A percentile compares a stretch with the other conserved stretches of the same genome.
phyloP scores from a whole-genome alignment of 2,888 invertebrate species.

The Caenorhabditis afra region DNA sequence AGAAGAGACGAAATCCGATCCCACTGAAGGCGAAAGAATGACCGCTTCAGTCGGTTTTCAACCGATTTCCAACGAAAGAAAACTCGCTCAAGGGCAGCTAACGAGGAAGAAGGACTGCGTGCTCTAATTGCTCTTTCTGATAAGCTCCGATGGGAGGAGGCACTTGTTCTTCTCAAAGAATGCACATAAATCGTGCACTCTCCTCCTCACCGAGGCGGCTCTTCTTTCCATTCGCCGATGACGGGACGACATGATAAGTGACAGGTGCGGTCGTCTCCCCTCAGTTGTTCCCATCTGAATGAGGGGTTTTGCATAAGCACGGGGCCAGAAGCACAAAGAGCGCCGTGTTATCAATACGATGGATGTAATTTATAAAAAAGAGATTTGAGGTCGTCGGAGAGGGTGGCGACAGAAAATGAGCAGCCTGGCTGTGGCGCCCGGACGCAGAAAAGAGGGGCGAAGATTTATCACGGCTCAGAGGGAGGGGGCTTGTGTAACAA shows the following conservation, averaged over 20 bases:
- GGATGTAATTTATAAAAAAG: conserved; percentile 12
- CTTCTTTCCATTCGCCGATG: not conserved
- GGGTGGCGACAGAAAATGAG: conserved; percentile 31
- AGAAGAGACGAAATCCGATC: not conserved
- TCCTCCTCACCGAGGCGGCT: conserved; percentile 7
- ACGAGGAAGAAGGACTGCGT: not conserved
- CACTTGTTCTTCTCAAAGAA: conserved; percentile 37
- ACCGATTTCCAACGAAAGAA: not conserved
- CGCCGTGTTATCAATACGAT: not conserved
- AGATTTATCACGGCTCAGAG: conserved; percentile 44
- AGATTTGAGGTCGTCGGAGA: conserved; percentile 7
- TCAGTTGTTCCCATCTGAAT: conserved; percentile 1
- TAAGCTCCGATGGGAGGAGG: not conserved
- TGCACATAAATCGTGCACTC: conserved; percentile 53
- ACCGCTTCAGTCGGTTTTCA: not conserved
- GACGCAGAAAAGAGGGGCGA: conserved; percentile 12
- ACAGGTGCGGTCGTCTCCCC: conserved; percentile 40
- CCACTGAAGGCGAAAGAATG: not conserved
- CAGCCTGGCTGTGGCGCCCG: conserved; percentile 1
- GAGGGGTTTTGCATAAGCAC: conserved; percentile 1
- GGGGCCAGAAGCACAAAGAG: no score
- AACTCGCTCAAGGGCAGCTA: not conserved
- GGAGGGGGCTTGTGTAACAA: conserved; percentile 27
- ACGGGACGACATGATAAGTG: conserved; percentile 51
- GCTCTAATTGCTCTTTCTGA: not conserved